Evolutionary conservation across 1,140 invertebrate species (phyloP).

Genomic region (Papilio machaon): DNA sequence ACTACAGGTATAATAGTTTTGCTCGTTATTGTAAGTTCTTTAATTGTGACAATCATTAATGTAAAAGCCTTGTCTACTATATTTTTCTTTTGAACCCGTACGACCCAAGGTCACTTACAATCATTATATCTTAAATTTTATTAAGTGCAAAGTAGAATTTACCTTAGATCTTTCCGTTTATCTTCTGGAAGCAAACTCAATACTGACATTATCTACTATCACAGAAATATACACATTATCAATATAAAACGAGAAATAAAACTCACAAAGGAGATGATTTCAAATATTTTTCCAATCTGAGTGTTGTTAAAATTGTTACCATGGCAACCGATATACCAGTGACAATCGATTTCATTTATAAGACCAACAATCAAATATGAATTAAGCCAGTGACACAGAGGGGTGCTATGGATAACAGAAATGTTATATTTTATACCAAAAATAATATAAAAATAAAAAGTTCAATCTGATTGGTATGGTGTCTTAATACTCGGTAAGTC

Average conservation of each 20-base stretch:
- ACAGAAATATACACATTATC: constrained; percentile 56
- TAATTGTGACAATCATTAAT: too few species aligned
- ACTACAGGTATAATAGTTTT: too few species aligned
- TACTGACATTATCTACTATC: constrained; percentile 69
- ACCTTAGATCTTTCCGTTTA: constrained; percentile 78
- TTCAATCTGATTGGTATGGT: too few species aligned
- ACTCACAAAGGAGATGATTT: constrained; percentile 47
- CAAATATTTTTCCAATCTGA: constrained; percentile 45
- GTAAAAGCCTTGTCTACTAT: too few species aligned
- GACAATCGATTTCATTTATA: constrained; percentile 19
- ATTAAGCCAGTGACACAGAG: constrained; percentile 3
- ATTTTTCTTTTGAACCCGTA: too few species aligned
- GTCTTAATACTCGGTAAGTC: too few species aligned
- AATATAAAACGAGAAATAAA: constrained; percentile 53
- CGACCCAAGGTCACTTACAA: neutral
- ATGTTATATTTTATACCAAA: too few species aligned
- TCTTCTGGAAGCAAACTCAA: constrained; percentile 76
- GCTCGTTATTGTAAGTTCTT: too few species aligned
- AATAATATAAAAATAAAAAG: too few species aligned
- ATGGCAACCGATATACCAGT: constrained; percentile 53
- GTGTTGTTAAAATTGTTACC: constrained; percentile 59
- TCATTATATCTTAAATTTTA: neutral
- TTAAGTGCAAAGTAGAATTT: constrained; percentile 50
- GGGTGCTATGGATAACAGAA: neutral
- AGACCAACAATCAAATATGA: neutral